Conservation (phyloP, 1,140 invertebrate genomes). For the Chymomyza costata region DNA sequence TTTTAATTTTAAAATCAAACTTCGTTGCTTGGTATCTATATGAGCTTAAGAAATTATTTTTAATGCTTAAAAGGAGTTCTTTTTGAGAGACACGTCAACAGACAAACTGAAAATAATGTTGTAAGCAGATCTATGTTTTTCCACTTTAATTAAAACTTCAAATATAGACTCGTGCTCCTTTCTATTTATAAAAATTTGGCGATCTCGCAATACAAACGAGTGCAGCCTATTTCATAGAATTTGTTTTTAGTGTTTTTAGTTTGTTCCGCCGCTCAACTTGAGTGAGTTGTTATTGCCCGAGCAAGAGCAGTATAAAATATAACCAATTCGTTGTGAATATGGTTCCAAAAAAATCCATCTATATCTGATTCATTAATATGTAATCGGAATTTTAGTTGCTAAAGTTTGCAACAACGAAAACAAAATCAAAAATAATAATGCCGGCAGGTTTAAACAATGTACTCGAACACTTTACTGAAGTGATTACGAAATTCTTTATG, state of each 20-base stretch:
- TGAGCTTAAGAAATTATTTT: too few relatives aligned
- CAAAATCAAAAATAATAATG: constrained; percentile 13
- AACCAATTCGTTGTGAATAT: constrained; percentile 29
- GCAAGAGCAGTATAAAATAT: constrained; percentile 32
- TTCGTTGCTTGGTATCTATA: too few relatives aligned
- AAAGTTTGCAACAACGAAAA: constrained; percentile 29
- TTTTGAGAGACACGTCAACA: too few relatives aligned
- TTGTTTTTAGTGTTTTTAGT: constrained; percentile 48
- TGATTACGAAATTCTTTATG: constrained; percentile 50
- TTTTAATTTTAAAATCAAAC: too few relatives aligned
- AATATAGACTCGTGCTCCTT: constrained; percentile 48
- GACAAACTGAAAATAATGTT: too few relatives aligned
- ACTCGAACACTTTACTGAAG: background rate
- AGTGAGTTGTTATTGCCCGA: constrained; percentile 53
- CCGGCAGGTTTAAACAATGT: constrained; percentile 17
- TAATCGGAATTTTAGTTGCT: constrained; percentile 61
- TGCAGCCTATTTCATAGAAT: constrained; percentile 49
- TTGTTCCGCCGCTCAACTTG: constrained; percentile 65
- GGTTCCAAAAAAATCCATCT: constrained; percentile 31
- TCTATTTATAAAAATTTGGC: constrained; percentile 64
- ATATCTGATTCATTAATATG: constrained; percentile 55
- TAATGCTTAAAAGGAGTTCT: too few relatives aligned
- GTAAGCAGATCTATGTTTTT: constrained; percentile 7
- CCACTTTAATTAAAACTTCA: constrained; percentile 46
- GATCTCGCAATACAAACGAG: constrained; percentile 38